A percentile compares a stretch with the other conserved stretches of the same genome.
These are phyloP conservation scores for Amphimallon solstitiale DNA, from an alignment of 2,888 invertebrate species.

Conservation along the genomic window DNA sequence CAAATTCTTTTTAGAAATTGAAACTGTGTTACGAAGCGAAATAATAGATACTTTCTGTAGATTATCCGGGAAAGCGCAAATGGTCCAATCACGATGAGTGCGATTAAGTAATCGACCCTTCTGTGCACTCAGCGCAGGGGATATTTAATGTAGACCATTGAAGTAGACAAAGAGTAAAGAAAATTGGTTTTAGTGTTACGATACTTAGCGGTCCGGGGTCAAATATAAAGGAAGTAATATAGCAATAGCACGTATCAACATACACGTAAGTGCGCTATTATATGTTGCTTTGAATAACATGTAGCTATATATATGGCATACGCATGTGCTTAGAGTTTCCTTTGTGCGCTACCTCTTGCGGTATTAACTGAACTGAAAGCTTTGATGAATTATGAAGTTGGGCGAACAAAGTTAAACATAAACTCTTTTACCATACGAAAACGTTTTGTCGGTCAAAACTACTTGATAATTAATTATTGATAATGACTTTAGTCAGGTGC, in stretches of 20 bases:
- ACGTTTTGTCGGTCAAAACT: neutral
- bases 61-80: no score
- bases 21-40: no score
- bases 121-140: slow-evolving; percentile 3
- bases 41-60: no score
- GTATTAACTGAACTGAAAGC: neutral
- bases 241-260: neutral
- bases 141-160: slow-evolving; percentile 8
- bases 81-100: neutral
- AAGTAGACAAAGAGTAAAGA: slow-evolving; percentile 7
- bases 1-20: no score
- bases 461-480: neutral
- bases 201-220: neutral
- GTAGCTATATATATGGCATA: neutral
- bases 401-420: neutral
- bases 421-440: neutral
- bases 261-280: slow-evolving; percentile 13
- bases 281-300: neutral
- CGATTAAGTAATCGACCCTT: slow-evolving; percentile 1
- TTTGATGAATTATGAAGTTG: neutral
- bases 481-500: no score
- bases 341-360: neutral
- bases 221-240: slow-evolving; percentile 5
- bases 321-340: neutral
- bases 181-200: slow-evolving; percentile 18